Conservation (phyloP, 2,113 vertebrate genomes). For the Onychorhynchus coronatus region DNA sequence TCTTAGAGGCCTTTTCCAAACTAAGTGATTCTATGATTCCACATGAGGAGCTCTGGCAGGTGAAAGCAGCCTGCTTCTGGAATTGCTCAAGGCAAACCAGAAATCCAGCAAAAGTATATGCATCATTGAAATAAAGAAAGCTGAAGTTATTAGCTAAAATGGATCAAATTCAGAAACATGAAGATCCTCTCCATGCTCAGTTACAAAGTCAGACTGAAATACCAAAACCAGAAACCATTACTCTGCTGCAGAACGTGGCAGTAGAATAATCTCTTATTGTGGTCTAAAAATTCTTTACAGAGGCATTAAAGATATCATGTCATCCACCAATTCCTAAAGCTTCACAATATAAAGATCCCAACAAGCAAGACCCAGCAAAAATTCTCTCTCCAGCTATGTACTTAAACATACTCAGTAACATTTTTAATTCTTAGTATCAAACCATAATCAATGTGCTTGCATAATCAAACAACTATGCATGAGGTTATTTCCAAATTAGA, state of each 20-base stretch:
- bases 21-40: not conserved
- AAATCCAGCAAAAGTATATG: not conserved
- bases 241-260: not conserved
- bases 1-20: not conserved
- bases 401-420: not conserved
- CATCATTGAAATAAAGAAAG: not conserved
- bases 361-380: not conserved
- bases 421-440: not conserved
- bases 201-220: not conserved
- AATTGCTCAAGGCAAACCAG: not conserved
- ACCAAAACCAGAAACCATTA: not conserved
- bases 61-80: not conserved
- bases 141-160: not conserved
- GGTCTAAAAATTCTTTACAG: not conserved
- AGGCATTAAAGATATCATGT: not conserved
- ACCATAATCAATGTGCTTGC: not conserved
- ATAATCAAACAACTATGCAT: not conserved
- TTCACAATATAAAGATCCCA: not conserved
- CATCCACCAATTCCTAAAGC: not conserved
- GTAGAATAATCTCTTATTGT: not conserved
- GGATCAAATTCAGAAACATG: not conserved
- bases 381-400: not conserved
- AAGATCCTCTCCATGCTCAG: not conserved
- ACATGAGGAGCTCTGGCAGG: not conserved
- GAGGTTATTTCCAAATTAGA: not conserved